phyloP scores from a whole-genome alignment of 1,140 invertebrate genomes.

The Monomorium pharaonis region DNA sequence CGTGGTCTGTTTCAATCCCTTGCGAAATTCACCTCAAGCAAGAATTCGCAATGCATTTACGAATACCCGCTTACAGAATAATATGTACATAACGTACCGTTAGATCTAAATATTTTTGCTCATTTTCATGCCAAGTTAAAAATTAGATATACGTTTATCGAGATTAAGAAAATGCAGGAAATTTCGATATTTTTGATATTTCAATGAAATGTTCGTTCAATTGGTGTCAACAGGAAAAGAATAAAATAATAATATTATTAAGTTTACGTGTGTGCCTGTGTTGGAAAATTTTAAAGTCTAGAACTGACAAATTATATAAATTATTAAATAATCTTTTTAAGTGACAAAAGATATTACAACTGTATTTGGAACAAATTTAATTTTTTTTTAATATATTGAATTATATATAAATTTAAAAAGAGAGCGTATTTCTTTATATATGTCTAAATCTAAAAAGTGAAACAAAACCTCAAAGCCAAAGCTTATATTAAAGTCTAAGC shows the following conservation, averaged over 20 bases:
- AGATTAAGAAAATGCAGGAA: neutral
- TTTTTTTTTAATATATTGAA: too few species aligned
- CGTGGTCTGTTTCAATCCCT: conserved; percentile 32
- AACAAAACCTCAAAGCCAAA: neutral
- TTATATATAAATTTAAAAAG: too few species aligned
- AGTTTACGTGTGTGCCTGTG: neutral
- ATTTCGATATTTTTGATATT: neutral
- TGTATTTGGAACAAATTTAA: too few species aligned
- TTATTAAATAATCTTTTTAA: neutral
- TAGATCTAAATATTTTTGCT: neutral
- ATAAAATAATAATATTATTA: neutral
- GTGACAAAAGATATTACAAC: too few species aligned
- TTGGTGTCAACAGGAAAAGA: neutral
- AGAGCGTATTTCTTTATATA: too few species aligned
- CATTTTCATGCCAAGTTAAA: neutral
- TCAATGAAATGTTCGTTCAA: neutral
- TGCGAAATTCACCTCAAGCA: conserved; percentile 28
- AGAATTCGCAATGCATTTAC: conserved; percentile 15
- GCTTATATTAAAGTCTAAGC: neutral
- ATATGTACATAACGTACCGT: neutral
- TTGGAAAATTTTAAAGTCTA: neutral
- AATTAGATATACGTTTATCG: neutral
- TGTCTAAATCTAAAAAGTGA: neutral
- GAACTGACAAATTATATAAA: neutral
- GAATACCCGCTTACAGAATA: neutral